A percentile compares a stretch with the other conserved stretches of the same genome.
phyloP scores from a whole-genome alignment of 2,113 vertebrate species.

The Cromileptes altivelis region DNA sequence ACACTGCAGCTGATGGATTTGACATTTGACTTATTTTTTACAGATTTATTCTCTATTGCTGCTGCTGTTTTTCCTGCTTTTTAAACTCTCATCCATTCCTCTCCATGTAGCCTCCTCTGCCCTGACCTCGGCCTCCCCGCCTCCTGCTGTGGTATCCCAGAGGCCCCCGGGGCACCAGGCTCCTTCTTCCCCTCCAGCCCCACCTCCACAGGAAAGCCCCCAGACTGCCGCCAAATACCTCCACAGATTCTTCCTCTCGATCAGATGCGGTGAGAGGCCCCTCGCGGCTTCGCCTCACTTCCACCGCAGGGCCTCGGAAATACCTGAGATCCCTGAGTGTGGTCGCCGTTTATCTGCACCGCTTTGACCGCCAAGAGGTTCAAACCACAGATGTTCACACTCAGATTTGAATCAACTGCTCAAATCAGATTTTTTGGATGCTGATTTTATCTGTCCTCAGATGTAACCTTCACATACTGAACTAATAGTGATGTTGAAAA shows the following conservation, averaged over 20 bases:
- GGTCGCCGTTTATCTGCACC: neutral
- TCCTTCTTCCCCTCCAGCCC: conserved; percentile 52
- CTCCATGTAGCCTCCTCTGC: conserved; percentile 6
- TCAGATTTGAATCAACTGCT: neutral
- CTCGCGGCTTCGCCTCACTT: conserved; percentile 30
- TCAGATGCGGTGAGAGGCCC: conserved; percentile 48
- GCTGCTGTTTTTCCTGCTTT: conserved; percentile 8
- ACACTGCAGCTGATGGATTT: neutral
- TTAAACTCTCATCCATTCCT: conserved; percentile 8
- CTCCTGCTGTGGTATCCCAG: conserved; percentile 64
- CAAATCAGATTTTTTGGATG: neutral
- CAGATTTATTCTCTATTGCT: neutral
- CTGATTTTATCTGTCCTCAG: neutral
- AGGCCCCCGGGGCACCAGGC: conserved; percentile 58
- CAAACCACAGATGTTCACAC: conserved; percentile 17
- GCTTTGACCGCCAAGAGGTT: neutral
- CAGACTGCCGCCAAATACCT: conserved; percentile 72
- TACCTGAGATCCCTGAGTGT: conserved; percentile 51
- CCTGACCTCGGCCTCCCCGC: conserved; percentile 54
- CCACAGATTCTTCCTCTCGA: conserved; percentile 42
- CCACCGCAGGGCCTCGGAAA: conserved; percentile 65
- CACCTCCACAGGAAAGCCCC: conserved; percentile 72
- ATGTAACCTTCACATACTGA: neutral
- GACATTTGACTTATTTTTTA: neutral
- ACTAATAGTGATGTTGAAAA: neutral